Percentiles rank a stretch among this genome's conserved stretches.
Conservation (phyloP, 2,888 invertebrate genomes). For the Capitulum mitella region DNA sequence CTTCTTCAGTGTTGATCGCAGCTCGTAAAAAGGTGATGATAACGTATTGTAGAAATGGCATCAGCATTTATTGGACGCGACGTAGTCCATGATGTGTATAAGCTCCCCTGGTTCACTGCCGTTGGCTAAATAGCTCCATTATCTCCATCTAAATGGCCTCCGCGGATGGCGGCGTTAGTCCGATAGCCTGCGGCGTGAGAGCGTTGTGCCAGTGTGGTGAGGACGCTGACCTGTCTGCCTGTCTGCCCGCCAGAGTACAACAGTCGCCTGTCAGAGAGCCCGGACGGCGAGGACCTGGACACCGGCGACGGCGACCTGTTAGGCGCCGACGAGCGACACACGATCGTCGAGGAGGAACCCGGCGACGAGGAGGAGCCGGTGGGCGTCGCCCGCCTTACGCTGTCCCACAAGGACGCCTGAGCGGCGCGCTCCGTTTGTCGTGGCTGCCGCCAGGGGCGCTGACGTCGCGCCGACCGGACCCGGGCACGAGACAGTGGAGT, state of each 20-base stretch:
- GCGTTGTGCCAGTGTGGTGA: no score
- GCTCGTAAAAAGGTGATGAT: no score
- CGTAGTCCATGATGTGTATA: no score
- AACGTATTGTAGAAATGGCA: no score
- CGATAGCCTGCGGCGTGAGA: neutral
- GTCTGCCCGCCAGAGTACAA: constrained; percentile 33
- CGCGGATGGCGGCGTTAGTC: no score
- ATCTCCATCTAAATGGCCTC: neutral
- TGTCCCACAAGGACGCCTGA: neutral
- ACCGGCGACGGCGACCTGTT: constrained; percentile 41
- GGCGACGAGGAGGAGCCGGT: constrained; percentile 44
- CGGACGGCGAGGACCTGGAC: constrained; percentile 39
- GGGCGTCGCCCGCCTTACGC: constrained; percentile 25
- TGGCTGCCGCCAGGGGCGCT: neutral
- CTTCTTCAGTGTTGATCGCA: no score
- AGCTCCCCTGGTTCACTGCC: no score
- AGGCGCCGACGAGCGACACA: constrained; percentile 40
- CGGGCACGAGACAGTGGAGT: no score
- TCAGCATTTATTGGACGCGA: no score
- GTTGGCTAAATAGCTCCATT: no score
- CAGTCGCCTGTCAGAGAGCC: neutral
- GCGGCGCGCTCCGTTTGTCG: neutral
- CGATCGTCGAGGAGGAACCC: constrained; percentile 41
- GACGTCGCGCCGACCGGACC: neutral
- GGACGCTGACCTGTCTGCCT: neutral